Conservation (phyloP, 2,888 invertebrate genomes). For the Drosophila quinaria region DNA sequence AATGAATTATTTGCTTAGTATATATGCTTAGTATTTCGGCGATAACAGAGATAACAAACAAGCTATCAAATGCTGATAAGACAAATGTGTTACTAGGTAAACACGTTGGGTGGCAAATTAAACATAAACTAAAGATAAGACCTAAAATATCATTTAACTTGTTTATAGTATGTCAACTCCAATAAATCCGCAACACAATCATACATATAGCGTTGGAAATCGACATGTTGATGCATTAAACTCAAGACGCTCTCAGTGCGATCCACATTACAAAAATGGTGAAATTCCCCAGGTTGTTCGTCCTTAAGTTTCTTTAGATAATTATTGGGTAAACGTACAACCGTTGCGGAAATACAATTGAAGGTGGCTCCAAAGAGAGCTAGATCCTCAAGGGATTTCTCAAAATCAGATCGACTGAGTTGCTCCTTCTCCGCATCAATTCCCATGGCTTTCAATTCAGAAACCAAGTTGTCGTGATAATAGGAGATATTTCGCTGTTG, state of each 20-base stretch:
- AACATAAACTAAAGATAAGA: conserved; percentile 19
- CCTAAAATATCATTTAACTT: conserved; percentile 14
- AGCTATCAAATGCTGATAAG: conserved; percentile 37
- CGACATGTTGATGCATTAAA: conserved; percentile 60
- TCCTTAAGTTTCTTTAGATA: conserved; percentile 81
- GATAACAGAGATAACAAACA: neutral
- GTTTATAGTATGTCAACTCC: conserved; percentile 59
- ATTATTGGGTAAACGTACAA: conserved; percentile 82
- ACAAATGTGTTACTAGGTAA: conserved; percentile 37
- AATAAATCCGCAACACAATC: conserved; percentile 80
- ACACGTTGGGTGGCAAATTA: neutral
- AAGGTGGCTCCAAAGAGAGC: conserved; percentile 84
- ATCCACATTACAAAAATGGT: conserved; percentile 83
- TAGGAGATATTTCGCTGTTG: conserved; percentile 49
- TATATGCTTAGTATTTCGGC: neutral
- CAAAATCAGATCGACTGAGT: conserved; percentile 80
- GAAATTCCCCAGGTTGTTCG: conserved; percentile 79
- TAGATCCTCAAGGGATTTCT: conserved; percentile 81
- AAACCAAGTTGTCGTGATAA: conserved; percentile 73
- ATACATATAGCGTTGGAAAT: conserved; percentile 66
- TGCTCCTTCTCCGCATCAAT: conserved; percentile 73
- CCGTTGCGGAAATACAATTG: conserved; percentile 82
- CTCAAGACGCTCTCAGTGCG: conserved; percentile 66
- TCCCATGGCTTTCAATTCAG: conserved; percentile 75
- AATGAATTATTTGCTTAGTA: too few relatives aligned